Conservation (phyloP, 2,888 invertebrate species). For the Parapristionchus giblindavisi region DNA sequence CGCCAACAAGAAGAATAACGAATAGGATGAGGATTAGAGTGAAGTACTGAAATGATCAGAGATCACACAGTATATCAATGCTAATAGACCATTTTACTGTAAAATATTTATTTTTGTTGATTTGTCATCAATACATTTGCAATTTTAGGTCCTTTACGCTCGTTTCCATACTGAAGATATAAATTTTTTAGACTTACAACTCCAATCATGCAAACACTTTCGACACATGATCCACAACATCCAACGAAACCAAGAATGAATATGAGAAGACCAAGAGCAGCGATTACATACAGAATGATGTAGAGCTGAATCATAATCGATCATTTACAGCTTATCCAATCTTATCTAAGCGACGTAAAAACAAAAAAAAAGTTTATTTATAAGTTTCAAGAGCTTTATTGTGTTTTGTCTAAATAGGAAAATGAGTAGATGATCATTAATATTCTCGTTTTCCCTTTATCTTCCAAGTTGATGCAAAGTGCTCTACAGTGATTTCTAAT, state of each 20-base stretch:
- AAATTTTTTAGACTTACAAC: slow-evolving; percentile 41
- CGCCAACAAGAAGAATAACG: slow-evolving; percentile 53
- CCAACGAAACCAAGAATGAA: slow-evolving; percentile 61
- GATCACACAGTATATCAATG: too few species aligned
- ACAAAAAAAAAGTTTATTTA: too few species aligned
- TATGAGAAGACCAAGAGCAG: slow-evolving; percentile 53
- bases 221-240: slow-evolving; percentile 60
- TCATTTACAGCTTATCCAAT: too few species aligned
- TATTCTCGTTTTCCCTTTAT: too few species aligned
- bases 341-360: too few species aligned
- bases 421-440: too few species aligned
- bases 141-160: not conserved
- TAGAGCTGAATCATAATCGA: slow-evolving; percentile 55
- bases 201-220: slow-evolving; percentile 53
- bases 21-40: slow-evolving; percentile 52
- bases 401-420: too few species aligned
- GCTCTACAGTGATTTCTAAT: too few species aligned
- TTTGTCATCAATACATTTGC: not conserved
- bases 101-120: not conserved
- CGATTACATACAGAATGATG: slow-evolving; percentile 50
- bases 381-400: too few species aligned
- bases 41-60: slow-evolving; percentile 53
- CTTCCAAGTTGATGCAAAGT: too few species aligned
- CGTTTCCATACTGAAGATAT: too few species aligned
- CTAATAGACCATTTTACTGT: too few species aligned